These are phyloP conservation scores for Nemotelus nigrinus DNA, from an alignment of 2,888 invertebrate genomes.

Conservation along the genomic window DNA sequence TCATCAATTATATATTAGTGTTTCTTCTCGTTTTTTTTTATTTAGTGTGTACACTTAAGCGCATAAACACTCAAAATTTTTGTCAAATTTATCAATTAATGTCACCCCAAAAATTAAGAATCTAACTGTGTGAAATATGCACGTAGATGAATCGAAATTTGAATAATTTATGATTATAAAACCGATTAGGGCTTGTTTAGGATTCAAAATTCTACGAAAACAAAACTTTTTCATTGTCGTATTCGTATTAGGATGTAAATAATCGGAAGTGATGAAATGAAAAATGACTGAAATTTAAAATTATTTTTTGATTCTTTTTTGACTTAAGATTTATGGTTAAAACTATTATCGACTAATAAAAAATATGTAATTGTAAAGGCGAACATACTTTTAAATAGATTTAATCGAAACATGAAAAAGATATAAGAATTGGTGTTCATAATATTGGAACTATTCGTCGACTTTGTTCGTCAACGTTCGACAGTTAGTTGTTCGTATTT, in stretches of 20 bases:
- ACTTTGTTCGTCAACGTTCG: too few relatives aligned
- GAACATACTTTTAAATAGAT: constrained; percentile 15
- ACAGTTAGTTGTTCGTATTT: too few relatives aligned
- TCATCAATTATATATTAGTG: not conserved
- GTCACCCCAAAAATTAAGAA: not conserved
- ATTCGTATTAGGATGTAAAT: constrained; percentile 49
- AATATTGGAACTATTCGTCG: too few relatives aligned
- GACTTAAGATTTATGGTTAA: constrained; percentile 39
- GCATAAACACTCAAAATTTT: constrained; percentile 14
- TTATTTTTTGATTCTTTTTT: constrained; percentile 51
- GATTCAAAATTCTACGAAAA: constrained; percentile 37
- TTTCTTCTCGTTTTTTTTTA: constrained; percentile 8
- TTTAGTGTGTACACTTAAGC: not conserved
- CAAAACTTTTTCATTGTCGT: constrained; percentile 33
- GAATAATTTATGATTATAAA: too few relatives aligned
- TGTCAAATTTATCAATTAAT: constrained; percentile 24
- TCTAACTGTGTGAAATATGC: not conserved
- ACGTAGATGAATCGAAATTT: not conserved
- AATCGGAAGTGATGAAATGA: constrained; percentile 46
- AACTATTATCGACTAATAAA: constrained; percentile 24
- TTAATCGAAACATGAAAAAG: too few relatives aligned
- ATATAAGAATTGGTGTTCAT: too few relatives aligned
- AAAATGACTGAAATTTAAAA: constrained; percentile 51
- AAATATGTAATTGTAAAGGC: constrained; percentile 44
- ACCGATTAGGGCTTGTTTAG: constrained; percentile 34